Conservation (phyloP, 1,140 invertebrate genomes). For the Oryctes rhinoceros region DNA sequence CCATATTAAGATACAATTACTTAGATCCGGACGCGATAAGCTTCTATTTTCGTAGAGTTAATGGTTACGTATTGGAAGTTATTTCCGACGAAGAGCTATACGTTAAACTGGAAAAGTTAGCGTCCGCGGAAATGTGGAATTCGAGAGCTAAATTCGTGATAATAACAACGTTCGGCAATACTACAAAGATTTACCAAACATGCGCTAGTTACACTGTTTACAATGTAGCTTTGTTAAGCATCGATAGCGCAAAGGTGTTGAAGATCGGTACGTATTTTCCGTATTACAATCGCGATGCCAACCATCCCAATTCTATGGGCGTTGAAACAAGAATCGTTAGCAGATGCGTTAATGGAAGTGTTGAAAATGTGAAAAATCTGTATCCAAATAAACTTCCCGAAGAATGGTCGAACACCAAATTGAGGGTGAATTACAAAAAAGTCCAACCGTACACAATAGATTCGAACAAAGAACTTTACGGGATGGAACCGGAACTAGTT, state of each 20-base stretch:
- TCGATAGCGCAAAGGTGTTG: background rate
- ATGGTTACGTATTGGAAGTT: background rate
- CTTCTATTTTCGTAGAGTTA: background rate
- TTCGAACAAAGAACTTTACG: background rate
- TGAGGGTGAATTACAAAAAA: background rate
- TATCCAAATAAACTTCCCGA: background rate
- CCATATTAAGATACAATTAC: background rate
- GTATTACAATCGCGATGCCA: background rate
- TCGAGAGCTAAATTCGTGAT: conserved; percentile 26
- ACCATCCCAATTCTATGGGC: background rate
- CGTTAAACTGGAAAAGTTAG: background rate
- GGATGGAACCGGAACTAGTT: conserved; percentile 26
- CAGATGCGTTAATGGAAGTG: background rate
- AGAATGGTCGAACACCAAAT: background rate
- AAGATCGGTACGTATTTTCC: background rate
- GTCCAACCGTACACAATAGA: background rate
- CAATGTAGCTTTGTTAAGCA: background rate
- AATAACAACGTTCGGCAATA: background rate
- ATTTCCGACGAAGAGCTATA: background rate
- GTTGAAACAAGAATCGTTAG: background rate
- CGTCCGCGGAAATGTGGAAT: conserved; percentile 1
- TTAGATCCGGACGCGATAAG: background rate
- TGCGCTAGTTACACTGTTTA: background rate
- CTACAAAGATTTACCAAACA: background rate
- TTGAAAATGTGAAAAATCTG: background rate